Conservation (phyloP, 2,797 vertebrate species). For the Girardinus metallicus region DNA sequence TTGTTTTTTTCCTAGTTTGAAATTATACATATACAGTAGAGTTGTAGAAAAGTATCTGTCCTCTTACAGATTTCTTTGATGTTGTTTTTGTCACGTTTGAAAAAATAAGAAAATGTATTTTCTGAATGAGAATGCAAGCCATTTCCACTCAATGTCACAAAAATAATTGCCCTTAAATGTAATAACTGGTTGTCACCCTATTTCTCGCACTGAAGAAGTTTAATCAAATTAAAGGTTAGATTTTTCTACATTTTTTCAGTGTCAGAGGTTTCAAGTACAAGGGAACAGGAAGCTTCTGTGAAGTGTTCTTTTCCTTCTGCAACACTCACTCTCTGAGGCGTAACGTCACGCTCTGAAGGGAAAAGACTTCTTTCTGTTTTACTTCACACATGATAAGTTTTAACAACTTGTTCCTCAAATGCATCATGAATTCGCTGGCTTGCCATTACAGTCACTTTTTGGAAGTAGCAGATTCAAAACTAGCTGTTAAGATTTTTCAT, state of each 20-base stretch:
- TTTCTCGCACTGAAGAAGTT: not conserved
- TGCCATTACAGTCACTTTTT: not conserved
- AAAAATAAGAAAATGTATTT: not conserved
- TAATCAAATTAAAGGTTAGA: not conserved
- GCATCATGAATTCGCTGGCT: not conserved
- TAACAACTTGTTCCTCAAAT: not conserved
- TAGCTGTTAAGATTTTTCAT: not conserved
- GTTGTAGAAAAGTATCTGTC: not conserved
- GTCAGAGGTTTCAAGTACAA: not conserved
- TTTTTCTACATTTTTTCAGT: not conserved
- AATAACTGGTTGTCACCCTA: not conserved
- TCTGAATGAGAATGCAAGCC: not conserved
- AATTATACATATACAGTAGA: not conserved
- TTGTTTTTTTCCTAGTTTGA: not conserved
- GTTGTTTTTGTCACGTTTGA: too few species aligned
- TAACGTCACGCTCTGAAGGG: not conserved
- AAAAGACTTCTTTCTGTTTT: not conserved
- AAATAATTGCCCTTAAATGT: not conserved
- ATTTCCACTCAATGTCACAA: too few species aligned
- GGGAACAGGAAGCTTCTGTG: not conserved
- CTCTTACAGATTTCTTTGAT: not conserved
- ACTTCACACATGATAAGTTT: not conserved
- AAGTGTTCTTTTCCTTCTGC: not conserved
- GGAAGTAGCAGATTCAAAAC: not conserved
- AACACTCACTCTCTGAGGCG: not conserved